A percentile compares a stretch with the other conserved stretches of the same genome.
These are phyloP conservation scores for Dolichotis patagonum DNA, from an alignment of 2,113 vertebrate genomes.

Conservation along the genomic window DNA sequence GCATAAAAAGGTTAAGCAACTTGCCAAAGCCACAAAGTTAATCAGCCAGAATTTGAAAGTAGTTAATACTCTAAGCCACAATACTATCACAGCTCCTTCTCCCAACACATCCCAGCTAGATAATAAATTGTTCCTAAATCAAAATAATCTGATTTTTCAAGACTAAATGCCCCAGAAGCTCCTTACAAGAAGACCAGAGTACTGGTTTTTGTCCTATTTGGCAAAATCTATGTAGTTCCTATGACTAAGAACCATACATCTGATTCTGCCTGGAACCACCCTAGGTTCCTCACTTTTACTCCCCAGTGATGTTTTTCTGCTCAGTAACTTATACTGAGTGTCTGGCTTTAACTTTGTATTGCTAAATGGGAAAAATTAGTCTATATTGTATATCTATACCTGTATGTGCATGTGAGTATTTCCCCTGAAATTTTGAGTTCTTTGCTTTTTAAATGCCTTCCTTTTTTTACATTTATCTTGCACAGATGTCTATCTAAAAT, in stretches of 20 bases:
- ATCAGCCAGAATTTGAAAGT: neutral
- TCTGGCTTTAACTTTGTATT: neutral
- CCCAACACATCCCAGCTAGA: neutral
- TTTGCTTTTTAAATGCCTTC: slow-evolving; percentile 1
- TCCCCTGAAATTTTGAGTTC: neutral
- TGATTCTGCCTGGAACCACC: neutral
- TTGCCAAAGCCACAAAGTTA: neutral
- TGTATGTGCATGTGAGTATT: neutral
- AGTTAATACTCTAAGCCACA: neutral
- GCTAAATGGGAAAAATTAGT: neutral
- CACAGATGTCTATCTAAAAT: slow-evolving; percentile 20
- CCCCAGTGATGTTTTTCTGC: neutral
- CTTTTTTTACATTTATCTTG: neutral
- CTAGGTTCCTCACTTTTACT: neutral
- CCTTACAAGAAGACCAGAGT: neutral
- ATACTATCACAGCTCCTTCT: neutral
- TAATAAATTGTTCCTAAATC: neutral
- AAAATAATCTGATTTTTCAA: neutral
- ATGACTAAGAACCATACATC: no score
- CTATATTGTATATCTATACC: neutral
- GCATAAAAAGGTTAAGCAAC: neutral
- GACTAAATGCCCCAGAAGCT: neutral
- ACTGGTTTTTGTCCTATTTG: neutral
- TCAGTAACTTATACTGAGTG: neutral
- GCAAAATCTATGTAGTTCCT: neutral